Evolutionary conservation across 2,113 vertebrate genomes (phyloP), one percentile per base, ranked within the genome.

Genomic region (Enhydra lutris): DNA sequence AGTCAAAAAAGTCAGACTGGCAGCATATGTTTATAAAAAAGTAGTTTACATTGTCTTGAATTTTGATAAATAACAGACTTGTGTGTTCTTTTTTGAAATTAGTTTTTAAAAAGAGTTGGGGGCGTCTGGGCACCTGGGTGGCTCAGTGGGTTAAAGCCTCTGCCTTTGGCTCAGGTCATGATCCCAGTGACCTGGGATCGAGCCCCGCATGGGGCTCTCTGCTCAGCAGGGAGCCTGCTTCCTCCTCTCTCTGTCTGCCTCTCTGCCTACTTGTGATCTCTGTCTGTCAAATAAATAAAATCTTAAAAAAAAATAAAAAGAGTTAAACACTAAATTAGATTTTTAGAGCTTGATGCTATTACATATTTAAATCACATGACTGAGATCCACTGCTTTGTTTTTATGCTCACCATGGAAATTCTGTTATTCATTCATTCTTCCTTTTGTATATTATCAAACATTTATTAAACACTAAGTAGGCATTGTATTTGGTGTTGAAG

Each of bases 21-120:
- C 26, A 83, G 52, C 21, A 29, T 50, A 83, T 31, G 26, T 83
- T 79, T 57, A 20, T 65, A 73, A 34, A 94, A 94, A 88, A 80
- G 36, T 39, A 74, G 17, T 65, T 85, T 76, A 74, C 15, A 57
- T 65, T 80, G 63, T 65, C n/a, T 96, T 84, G 39, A 47, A 93
- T 57, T 86, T 89, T 84, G 26, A 76, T 29, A 26, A 52, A 26
- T 4, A 59, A 76, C n/a, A 90, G 21, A 82, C 93, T 36, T 52
- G 45, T n/a, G 31, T n/a, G 17, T 59, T 81, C 52, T 95, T 79
- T 71, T 94, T 97, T 94, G 21, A 79, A 97, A 55, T 36, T 42
- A n/a, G 15, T 31, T 85, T 95, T 94, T 59, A 42, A 52, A 91
- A 81, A 29, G 17, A 55, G 52, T 55, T 18, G 17, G 52, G 52